Evolutionary conservation across 2,113 vertebrate genomes (phyloP), one percentile per base, ranked within the genome.

Genomic region (Alectura lathami): DNA sequence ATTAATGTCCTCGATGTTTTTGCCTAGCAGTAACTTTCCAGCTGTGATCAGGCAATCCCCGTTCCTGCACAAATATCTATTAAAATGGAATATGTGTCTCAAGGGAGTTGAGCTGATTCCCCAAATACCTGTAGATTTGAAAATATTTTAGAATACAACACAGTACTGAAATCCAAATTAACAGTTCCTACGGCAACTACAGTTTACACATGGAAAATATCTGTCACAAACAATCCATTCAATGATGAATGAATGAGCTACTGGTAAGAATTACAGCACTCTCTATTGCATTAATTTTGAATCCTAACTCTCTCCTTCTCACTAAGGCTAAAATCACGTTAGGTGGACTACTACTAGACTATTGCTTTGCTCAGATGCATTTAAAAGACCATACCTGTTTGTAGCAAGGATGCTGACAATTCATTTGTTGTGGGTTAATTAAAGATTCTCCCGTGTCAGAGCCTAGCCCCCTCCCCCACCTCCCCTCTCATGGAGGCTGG

Each of bases 381-480:
- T 94, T 89, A 91, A 96, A 95, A 51, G 67, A 50, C 66, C 8
- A 2, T 53, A 18, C 48, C 56, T 94, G 10, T 78, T 90, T 64
- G 69, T 91, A 79, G 76, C 50, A 94, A 94, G 72, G 43, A 83
- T 73, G 63, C 68, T 94, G 73, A 86, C 63, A 67, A 32, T 83
- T 72, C 45, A 54, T 77, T n/a, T n/a, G n/a, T n/a, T n/a, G n/a
- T n/a, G n/a, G n/a, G n/a, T n/a, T n/a, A n/a, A n/a, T n/a, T n/a
- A n/a, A n/a, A n/a, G n/a, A n/a, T n/a, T n/a, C n/a, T n/a, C n/a
- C n/a, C n/a, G n/a, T n/a, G n/a, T n/a, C n/a, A n/a, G n/a, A n/a
- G n/a, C n/a, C n/a, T n/a, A n/a, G n/a, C n/a, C n/a, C n/a, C n/a
- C n/a, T n/a, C n/a, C n/a, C n/a, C n/a, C n/a, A n/a, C n/a, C n/a